Base-by-base conservation (phyloP, 2,113 vertebrate species). In the Rhadina sibilatrix region DNA sequence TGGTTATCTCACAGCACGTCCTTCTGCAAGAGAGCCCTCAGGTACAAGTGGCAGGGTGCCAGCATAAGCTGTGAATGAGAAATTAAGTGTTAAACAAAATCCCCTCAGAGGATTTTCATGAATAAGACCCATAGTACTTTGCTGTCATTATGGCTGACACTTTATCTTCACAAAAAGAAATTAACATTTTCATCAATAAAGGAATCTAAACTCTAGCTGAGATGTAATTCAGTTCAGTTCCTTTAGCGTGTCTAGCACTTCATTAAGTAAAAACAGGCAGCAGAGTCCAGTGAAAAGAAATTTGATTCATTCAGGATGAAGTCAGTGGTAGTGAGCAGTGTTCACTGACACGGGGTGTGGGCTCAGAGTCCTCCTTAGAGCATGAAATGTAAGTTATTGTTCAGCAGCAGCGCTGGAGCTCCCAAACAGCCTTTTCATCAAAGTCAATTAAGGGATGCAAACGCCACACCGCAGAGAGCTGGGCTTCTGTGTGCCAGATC, bases 141-240 rank as follows among this genome's bases (percentile, higher is more conserved):
- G 40, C 88, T 96, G 86, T 92, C 92, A 96, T 83, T 95, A 90
- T 46, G 72, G 64, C 83, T 93, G 83, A 92, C 93, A 82, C 83
- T 88, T 91, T 82, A 92, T 95, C 93, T 95, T 84, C 69, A 81
- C 90, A 69, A 87, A 94, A 93, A 90, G 72, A 92, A 95, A 96
- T 96, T 86, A 96, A 93, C 79, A 84, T 93, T 93, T 88, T 90
- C 88, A 81, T 96, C 94, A 95, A 95, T 94, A 93, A 93, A 90
- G 64, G 69, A 87, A 87, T 93, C 69, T 88, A 94, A 88, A 89
- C 83, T 95, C 92, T 95, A 90, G 92, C 85, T 94, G 96, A 87
- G 91, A 81, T 53, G 72, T 87, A 93, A 93, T 94, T 96, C 92
- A 92, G 60, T 95, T 90, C 71, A 75, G 65, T 93, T 97, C 76